Percentiles rank a stretch among this genome's conserved stretches.
These are phyloP conservation scores for Drosophila seclusa DNA, from an alignment of 2,888 invertebrate species.

Conservation along the genomic window DNA sequence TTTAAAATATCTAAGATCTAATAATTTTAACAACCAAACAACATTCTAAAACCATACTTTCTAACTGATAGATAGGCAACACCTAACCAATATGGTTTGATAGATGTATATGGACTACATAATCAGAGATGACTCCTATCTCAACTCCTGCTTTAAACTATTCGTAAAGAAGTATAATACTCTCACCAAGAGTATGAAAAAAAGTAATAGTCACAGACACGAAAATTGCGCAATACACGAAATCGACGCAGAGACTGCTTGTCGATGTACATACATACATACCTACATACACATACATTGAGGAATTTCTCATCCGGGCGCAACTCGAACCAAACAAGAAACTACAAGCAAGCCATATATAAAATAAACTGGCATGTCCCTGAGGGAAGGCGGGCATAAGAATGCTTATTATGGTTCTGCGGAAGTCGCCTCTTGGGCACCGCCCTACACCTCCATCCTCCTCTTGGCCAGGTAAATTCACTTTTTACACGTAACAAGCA, in stretches of 20 bases:
- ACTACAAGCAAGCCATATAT: conserved; percentile 60
- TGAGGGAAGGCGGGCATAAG: conserved; percentile 7
- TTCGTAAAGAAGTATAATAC: not conserved
- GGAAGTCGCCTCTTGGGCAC: conserved; percentile 49
- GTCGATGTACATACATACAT: conserved; percentile 9
- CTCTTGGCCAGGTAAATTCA: conserved; percentile 45
- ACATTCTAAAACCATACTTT: not conserved
- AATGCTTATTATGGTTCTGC: conserved; percentile 35
- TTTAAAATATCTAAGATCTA: not conserved
- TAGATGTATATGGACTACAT: not conserved
- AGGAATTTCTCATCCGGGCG: not conserved
- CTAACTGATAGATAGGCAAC: not conserved
- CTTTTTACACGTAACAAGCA: conserved; percentile 68
- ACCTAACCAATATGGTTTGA: not conserved
- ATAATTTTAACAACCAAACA: not conserved
- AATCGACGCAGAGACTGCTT: conserved; percentile 42
- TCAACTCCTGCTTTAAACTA: not conserved
- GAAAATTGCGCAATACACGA: conserved; percentile 54
- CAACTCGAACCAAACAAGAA: conserved; percentile 37
- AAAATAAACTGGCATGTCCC: conserved; percentile 59
- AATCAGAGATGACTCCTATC: not conserved
- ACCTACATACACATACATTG: not conserved
- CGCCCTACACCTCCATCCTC: not conserved
- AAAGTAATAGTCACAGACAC: conserved; percentile 46
- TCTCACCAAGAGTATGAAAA: not conserved